Base-by-base conservation (phyloP, 2,797 vertebrate genomes). In the Tinamus major region DNA sequence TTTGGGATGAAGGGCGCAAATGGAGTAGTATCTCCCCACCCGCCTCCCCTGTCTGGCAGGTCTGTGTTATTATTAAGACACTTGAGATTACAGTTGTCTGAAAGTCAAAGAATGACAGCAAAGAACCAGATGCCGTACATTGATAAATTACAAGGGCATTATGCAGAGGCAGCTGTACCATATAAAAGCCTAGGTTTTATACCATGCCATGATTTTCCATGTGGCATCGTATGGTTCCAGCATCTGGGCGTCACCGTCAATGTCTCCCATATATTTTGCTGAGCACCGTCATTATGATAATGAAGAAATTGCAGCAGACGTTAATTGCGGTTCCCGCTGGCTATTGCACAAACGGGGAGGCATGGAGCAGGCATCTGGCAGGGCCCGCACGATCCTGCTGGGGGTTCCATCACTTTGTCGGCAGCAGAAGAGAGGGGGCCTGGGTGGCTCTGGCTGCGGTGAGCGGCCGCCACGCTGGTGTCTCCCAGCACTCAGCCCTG, bases 251-350 rank as follows among this genome's bases (percentile, higher is more conserved):
- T 85, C 85, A 33, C 90, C 72, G 2, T 27, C 91, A 15, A 46
- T 49, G 91, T 84, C 93, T 96, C 93, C 92, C 35, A 2, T 95
- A 33, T 59, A 96, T 96, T 96, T 92, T 94, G 94, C 95, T 95
- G 92, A 95, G 95, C 94, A 94, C 95, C 94, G 96, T 96, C 93
- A 96, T 97, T 97, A 95, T 90, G 90, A 83, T 96, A 96, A 97
- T 96, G 96, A 95, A 96, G 95, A 97, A 96, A 97, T 97, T 97
- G 95, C 94, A 92, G 96, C 94, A 96, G 92, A 94, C 92, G 7
- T 92, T 96, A 95, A 96, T 95, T 97, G 96, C 86, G 78, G 92
- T 41, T 93, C 89, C 93, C 77, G 58, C 82, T 89, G 93, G 94
- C 95, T 92, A 78, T 55, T 87, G 95, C 46, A 4, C 78, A 70